phyloP scores from a whole-genome alignment of 1,140 invertebrate genomes.

The Gonatopus flavifemur region DNA sequence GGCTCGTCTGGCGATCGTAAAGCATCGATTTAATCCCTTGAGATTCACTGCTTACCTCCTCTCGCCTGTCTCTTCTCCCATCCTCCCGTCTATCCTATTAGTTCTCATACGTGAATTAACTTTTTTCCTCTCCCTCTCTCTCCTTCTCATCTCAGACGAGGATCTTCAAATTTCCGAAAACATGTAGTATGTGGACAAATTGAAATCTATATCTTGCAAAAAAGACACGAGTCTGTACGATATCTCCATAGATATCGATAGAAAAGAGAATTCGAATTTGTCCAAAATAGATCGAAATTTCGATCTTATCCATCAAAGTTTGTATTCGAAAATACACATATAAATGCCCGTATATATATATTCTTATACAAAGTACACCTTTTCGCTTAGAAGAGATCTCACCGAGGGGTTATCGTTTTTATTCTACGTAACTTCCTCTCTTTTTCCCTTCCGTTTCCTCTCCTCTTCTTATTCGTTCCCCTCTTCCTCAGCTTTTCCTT shows the following conservation, averaged over 20 bases:
- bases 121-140: background rate
- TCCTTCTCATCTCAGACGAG: too few species aligned
- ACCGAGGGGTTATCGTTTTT: background rate
- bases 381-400: background rate
- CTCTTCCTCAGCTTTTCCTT: background rate
- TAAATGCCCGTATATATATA: background rate
- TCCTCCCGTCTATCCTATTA: too few species aligned
- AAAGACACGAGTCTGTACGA: too few species aligned
- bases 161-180: too few species aligned
- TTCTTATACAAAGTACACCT: too few species aligned
- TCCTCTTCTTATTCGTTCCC: background rate
- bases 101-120: too few species aligned
- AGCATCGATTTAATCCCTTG: slow-evolving; percentile 22
- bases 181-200: too few species aligned
- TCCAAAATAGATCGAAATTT: slow-evolving; percentile 17
- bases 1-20: slow-evolving; percentile 13
- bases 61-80: slow-evolving; percentile 13
- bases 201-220: too few species aligned
- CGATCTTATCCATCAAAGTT: slow-evolving; percentile 7
- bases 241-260: too few species aligned
- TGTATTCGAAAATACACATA: slow-evolving; percentile 7
- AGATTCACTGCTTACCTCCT: slow-evolving; percentile 15
- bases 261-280: too few species aligned
- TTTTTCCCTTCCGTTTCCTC: background rate
- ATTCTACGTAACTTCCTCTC: background rate